These are phyloP conservation scores for Marcusenius ussheri DNA, from an alignment of 2,113 vertebrate species.

Conservation along the genomic window DNA sequence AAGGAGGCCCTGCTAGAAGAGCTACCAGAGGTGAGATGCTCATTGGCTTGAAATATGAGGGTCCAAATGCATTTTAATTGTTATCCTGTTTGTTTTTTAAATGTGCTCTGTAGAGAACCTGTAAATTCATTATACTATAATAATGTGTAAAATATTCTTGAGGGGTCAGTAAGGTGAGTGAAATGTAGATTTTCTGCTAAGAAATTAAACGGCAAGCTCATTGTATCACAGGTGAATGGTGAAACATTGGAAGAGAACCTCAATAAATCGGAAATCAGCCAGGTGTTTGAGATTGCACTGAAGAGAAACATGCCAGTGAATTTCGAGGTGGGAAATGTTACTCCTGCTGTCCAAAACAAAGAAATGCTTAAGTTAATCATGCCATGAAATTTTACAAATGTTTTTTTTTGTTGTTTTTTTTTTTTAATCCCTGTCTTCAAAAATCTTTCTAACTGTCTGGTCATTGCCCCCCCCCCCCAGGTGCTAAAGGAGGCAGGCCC, in stretches of 20 bases:
- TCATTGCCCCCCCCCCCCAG: constrained; percentile 58
- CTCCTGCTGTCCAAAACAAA: neutral
- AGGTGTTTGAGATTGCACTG: constrained; percentile 98
- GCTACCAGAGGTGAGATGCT: constrained; percentile 62
- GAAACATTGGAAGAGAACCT: constrained; percentile 90
- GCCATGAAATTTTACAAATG: constrained; percentile 31
- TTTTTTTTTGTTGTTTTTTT: too few species aligned
- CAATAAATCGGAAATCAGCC: constrained; percentile 99
- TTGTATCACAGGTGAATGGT: constrained; percentile 74
- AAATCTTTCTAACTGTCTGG: constrained; percentile 53
- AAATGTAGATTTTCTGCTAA: neutral
- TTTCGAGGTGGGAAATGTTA: constrained; percentile 78
- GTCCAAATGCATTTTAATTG: neutral
- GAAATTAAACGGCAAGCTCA: neutral
- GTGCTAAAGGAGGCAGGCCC: constrained; percentile 92
- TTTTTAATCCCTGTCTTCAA: neutral
- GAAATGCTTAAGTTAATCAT: neutral
- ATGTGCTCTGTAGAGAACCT: neutral
- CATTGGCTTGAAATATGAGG: neutral
- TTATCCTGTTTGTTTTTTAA: neutral
- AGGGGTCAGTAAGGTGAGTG: neutral
- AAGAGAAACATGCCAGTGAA: constrained; percentile 96
- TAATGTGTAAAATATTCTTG: neutral
- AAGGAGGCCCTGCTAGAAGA: constrained; percentile 84
- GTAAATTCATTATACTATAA: neutral